Evolutionary conservation across 1,140 invertebrate species (phyloP).

Genomic region (Papilio helenus): DNA sequence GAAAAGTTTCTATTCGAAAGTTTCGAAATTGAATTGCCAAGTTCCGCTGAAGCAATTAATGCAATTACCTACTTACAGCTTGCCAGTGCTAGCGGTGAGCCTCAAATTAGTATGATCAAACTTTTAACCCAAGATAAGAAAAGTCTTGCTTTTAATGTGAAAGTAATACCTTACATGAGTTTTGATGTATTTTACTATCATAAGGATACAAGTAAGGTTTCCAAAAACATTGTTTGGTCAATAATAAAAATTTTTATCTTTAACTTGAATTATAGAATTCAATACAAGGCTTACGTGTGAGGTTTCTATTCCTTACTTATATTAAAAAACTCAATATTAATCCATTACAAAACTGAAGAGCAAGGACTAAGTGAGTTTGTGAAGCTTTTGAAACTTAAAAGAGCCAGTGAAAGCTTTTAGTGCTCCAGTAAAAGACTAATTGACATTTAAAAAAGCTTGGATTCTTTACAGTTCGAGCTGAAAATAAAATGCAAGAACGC

Average conservation of each 20-base stretch:
- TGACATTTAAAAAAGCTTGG: conserved; percentile 1
- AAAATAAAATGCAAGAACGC: not conserved
- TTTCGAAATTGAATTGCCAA: conserved; percentile 18
- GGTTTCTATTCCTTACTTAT: not conserved
- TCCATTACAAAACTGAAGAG: conserved; percentile 8
- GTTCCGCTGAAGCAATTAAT: conserved; percentile 11
- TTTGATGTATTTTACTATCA: not conserved
- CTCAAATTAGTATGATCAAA: conserved; percentile 15
- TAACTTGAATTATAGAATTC: not conserved
- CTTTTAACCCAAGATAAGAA: conserved; percentile 9
- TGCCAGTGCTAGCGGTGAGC: conserved; percentile 13
- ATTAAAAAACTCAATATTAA: not conserved
- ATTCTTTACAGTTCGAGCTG: not conserved
- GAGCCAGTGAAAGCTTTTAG: conserved; percentile 16
- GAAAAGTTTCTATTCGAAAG: conserved; percentile 19
- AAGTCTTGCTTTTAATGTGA: conserved; percentile 26
- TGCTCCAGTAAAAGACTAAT: conserved; percentile 24
- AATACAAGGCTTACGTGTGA: not conserved
- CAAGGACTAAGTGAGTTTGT: conserved; percentile 17
- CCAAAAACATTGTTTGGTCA: not conserved
- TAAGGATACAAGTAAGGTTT: not conserved
- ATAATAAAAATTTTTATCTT: no score
- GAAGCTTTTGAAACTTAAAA: conserved; percentile 17
- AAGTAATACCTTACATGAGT: not conserved
- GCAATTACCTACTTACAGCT: conserved; percentile 25